Conservation (phyloP, 2,113 vertebrate genomes). For the Forbesichthys agassizii region DNA sequence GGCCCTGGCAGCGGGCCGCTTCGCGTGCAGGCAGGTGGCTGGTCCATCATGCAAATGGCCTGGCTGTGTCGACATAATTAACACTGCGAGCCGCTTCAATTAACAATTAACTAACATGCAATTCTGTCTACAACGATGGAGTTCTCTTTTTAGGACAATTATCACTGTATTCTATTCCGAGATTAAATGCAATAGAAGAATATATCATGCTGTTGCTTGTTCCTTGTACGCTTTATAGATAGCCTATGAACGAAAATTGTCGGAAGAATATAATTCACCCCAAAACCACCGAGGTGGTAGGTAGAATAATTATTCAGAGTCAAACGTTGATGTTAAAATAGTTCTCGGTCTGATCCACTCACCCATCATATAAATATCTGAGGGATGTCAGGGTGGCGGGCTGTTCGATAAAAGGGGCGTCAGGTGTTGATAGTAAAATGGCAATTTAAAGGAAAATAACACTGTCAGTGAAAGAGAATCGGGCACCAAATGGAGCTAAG, state of each 20-base stretch:
- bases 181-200: slow-evolving; percentile 80
- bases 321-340: slow-evolving; percentile 34
- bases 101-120: slow-evolving; percentile 99
- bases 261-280: slow-evolving; percentile 18
- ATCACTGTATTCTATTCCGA: slow-evolving; percentile 88
- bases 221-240: slow-evolving; percentile 73
- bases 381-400: slow-evolving; percentile 37
- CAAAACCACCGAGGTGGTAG: slow-evolving; percentile 29
- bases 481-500: slow-evolving; percentile 24
- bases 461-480: slow-evolving; percentile 55
- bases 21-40: slow-evolving; percentile 98
- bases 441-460: slow-evolving; percentile 58
- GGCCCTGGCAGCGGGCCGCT: slow-evolving; percentile 92
- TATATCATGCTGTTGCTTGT: slow-evolving; percentile 83
- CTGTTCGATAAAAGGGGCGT: slow-evolving; percentile 39
- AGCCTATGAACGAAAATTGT: slow-evolving; percentile 56
- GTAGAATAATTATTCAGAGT: not conserved
- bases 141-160: slow-evolving; percentile 87
- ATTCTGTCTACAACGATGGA: slow-evolving; percentile 90
- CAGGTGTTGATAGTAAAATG: slow-evolving; percentile 58
- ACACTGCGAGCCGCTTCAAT: slow-evolving; percentile 96
- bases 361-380: not conserved
- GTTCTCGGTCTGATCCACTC: not conserved
- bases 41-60: slow-evolving; percentile 99
- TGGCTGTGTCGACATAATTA: slow-evolving; percentile 98